Conservation (phyloP, 2,797 vertebrate genomes). For the Coluber constrictor region DNA sequence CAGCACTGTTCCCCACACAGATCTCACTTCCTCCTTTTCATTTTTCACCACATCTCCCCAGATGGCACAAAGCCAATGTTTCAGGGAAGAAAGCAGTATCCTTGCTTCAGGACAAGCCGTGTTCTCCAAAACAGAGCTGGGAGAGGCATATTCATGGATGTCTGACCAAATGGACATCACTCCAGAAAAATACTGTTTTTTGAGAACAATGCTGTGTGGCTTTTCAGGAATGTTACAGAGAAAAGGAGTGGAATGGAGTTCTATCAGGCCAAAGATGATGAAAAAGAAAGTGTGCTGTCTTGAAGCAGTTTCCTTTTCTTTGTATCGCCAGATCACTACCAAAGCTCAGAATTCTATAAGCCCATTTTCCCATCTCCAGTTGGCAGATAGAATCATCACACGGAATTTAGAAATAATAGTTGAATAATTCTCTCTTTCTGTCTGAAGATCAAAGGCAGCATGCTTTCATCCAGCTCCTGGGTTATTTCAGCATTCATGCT, state of each 20-base stretch:
- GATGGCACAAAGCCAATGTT: accelerated
- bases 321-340: background rate
- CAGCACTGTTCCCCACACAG: slow-evolving; percentile 6
- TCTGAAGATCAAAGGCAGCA: background rate
- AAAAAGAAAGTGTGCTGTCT: background rate
- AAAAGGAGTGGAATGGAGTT: background rate
- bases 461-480: background rate
- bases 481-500: background rate
- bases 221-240: background rate
- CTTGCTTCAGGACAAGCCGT: background rate
- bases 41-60: background rate
- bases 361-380: background rate
- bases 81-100: background rate
- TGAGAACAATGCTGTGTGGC: background rate
- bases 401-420: background rate
- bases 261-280: background rate
- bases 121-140: background rate
- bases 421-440: background rate
- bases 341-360: background rate
- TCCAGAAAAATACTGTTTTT: background rate
- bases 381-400: background rate
- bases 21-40: background rate
- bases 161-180: background rate
- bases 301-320: background rate
- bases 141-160: background rate